A percentile compares a stretch with the other conserved stretches of the same genome.
phyloP scores from a whole-genome alignment of 2,888 invertebrate species.

The Embidobia sp. region DNA sequence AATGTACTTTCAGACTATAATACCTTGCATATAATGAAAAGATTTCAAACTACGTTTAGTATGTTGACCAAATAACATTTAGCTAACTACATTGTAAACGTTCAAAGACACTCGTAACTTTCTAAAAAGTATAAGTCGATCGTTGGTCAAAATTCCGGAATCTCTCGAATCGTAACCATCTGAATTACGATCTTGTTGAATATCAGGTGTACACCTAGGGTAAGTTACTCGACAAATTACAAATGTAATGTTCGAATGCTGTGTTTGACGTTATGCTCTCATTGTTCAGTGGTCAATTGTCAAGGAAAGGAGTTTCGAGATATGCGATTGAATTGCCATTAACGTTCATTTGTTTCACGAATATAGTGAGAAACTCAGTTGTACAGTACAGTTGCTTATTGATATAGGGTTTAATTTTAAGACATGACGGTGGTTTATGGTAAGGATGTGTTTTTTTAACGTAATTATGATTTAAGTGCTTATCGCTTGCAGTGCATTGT shows the following conservation, averaged over 20 bases:
- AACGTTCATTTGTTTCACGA: constrained; percentile 11
- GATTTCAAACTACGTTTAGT: constrained; percentile 68
- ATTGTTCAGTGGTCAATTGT: constrained; percentile 57
- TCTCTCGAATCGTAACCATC: constrained; percentile 31
- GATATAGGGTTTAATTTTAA: too few relatives aligned
- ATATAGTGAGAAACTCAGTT: constrained; percentile 32
- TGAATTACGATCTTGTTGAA: constrained; percentile 44
- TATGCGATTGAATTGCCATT: constrained; percentile 36
- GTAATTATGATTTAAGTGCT: constrained; percentile 30
- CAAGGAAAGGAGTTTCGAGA: constrained; percentile 5
- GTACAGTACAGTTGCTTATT: background rate
- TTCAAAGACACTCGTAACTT: constrained; percentile 54
- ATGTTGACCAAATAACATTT: constrained; percentile 71
- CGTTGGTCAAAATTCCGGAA: constrained; percentile 43
- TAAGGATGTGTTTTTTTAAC: constrained; percentile 1
- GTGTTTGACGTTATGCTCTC: constrained; percentile 55
- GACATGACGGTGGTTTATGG: too few relatives aligned
- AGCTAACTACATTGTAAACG: constrained; percentile 66
- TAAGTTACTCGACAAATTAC: constrained; percentile 24
- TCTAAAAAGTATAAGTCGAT: constrained; percentile 38
- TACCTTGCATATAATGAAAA: constrained; percentile 51
- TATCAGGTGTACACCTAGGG: constrained; percentile 44
- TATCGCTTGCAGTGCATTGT: constrained; percentile 25
- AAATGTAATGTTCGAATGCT: constrained; percentile 47
- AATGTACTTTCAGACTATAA: constrained; percentile 49